These are phyloP conservation scores for Lanius collurio DNA, from an alignment of 2,113 vertebrate genomes.

Conservation along the genomic window DNA sequence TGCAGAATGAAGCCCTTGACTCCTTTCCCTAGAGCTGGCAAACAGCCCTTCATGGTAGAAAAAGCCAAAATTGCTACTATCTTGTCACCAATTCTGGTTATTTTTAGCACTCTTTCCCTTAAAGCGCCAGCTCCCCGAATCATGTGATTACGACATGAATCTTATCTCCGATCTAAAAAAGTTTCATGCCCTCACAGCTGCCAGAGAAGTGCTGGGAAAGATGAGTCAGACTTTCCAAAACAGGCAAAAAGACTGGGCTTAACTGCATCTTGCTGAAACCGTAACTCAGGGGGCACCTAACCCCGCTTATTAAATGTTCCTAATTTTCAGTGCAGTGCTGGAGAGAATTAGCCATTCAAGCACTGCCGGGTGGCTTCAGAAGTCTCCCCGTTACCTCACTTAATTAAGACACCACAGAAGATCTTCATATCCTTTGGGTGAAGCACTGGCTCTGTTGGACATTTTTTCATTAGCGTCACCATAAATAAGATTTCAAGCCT, in stretches of 20 bases:
- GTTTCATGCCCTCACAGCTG: conserved; percentile 46
- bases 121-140: conserved; percentile 13
- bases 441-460: background rate
- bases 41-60: conserved; percentile 6
- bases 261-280: background rate
- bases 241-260: background rate
- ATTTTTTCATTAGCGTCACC: conserved; percentile 45
- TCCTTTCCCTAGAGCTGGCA: background rate
- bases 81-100: conserved; percentile 23
- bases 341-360: conserved; percentile 20
- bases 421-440: conserved; percentile 36
- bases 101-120: conserved; percentile 38
- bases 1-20: background rate
- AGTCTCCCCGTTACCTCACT: background rate
- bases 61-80: conserved; percentile 35
- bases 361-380: background rate
- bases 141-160: conserved; percentile 1
- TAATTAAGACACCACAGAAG: conserved; percentile 52
- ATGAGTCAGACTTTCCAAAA: conserved; percentile 32
- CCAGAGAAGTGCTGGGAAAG: conserved; percentile 45
- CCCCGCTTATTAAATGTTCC: background rate
- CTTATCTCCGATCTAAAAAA: conserved; percentile 29
- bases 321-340: background rate
- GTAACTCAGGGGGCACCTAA: background rate
- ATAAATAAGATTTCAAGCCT: conserved; percentile 60